Conservation (phyloP, 2,888 invertebrate genomes). For the Zaprionus obscuricornis region DNA sequence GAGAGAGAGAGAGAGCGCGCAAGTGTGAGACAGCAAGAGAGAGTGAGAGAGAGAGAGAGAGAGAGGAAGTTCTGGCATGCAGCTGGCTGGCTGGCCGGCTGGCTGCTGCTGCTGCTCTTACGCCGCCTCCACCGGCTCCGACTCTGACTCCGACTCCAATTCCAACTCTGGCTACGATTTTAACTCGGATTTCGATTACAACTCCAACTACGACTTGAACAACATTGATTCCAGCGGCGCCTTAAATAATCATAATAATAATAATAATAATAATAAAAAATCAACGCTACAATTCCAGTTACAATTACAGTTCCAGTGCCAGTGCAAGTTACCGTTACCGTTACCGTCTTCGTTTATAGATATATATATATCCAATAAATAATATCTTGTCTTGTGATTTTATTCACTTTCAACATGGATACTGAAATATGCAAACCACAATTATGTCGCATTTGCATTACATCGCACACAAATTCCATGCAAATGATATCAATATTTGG, state of each 20-base stretch:
- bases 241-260: not conserved
- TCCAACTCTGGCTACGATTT: conserved; percentile 1
- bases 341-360: no score
- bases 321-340: no score
- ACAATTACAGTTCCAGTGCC: not conserved
- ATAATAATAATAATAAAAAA: not conserved
- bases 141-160: conserved; percentile 9
- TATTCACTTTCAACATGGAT: conserved; percentile 56
- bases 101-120: conserved; percentile 57
- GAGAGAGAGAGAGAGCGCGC: conserved; percentile 2
- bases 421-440: conserved; percentile 69
- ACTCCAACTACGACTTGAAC: conserved; percentile 11
- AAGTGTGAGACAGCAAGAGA: conserved; percentile 4
- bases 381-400: not conserved
- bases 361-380: no score
- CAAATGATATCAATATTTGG: conserved; percentile 83
- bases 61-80: conserved; percentile 57
- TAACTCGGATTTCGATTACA: conserved; percentile 3
- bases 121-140: conserved; percentile 11
- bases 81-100: conserved; percentile 66
- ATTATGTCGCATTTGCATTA: conserved; percentile 83
- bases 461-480: conserved; percentile 76
- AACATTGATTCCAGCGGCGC: not conserved
- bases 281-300: not conserved
- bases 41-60: conserved; percentile 4